Evolutionary conservation across 2,797 vertebrate species (phyloP).

Genomic region (Balearica regulorum): DNA sequence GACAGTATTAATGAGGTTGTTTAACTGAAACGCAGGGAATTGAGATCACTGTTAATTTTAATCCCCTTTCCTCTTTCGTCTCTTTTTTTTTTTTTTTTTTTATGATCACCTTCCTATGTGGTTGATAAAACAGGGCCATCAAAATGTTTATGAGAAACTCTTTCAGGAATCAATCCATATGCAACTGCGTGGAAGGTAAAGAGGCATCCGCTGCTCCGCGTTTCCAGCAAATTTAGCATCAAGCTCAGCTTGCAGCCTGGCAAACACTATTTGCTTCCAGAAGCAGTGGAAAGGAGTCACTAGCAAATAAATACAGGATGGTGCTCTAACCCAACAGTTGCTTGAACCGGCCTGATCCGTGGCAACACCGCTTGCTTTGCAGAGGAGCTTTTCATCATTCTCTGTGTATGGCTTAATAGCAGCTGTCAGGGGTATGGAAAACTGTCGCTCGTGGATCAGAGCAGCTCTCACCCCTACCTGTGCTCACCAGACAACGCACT

Average conservation of each 20-base stretch:
- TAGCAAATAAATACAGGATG: background rate
- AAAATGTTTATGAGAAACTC: background rate
- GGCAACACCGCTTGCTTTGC: background rate
- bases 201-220: background rate
- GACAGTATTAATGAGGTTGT: conserved; percentile 37
- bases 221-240: conserved; percentile 20
- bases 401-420: background rate
- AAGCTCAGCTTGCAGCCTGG: background rate
- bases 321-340: background rate
- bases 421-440: background rate
- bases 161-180: background rate
- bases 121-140: background rate
- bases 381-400: background rate
- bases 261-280: conserved; percentile 8
- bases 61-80: background rate
- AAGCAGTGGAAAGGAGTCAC: background rate
- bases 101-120: background rate
- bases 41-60: conserved; percentile 17
- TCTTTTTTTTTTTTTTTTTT: background rate
- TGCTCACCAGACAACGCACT: background rate
- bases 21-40: conserved; percentile 27
- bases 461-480: background rate
- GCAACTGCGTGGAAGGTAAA: background rate
- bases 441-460: background rate
- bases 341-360: conserved; percentile 9